Evolutionary conservation across 2,113 vertebrate species (phyloP).

Genomic region (Opisthocomus hoazin): DNA sequence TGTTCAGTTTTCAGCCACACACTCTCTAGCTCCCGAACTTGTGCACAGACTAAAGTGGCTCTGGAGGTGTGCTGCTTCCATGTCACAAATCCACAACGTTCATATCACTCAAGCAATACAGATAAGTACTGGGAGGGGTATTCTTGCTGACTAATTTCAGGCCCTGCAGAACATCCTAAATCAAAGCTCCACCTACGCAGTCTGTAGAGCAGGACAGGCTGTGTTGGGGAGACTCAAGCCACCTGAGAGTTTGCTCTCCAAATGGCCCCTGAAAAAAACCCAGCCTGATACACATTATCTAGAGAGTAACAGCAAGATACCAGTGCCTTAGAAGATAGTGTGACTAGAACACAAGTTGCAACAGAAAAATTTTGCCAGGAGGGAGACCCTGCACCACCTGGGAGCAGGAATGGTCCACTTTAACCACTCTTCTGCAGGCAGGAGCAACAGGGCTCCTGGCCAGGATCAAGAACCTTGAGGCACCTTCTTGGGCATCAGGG

Average conservation of each 20-base stretch:
- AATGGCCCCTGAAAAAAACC: neutral
- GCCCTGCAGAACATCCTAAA: neutral
- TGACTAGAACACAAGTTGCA: neutral
- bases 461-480: no score
- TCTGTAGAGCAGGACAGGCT: neutral
- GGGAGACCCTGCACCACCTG: fast-evolving
- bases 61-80: neutral
- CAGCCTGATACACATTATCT: neutral
- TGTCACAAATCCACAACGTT: neutral
- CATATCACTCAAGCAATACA: neutral
- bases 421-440: neutral
- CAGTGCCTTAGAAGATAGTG: neutral
- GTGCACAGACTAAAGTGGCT: neutral
- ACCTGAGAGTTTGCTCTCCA: neutral
- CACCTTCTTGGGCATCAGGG: neutral
- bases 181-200: neutral
- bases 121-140: no score
- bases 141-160: neutral
- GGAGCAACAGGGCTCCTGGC: neutral
- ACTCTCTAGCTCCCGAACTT: neutral
- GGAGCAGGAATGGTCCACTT: neutral
- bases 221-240: neutral
- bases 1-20: neutral
- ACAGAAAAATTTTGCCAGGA: neutral
- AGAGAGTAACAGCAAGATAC: neutral